Evolutionary conservation across 2,888 invertebrate genomes (phyloP).

Genomic region (Diabrotica balteata): DNA sequence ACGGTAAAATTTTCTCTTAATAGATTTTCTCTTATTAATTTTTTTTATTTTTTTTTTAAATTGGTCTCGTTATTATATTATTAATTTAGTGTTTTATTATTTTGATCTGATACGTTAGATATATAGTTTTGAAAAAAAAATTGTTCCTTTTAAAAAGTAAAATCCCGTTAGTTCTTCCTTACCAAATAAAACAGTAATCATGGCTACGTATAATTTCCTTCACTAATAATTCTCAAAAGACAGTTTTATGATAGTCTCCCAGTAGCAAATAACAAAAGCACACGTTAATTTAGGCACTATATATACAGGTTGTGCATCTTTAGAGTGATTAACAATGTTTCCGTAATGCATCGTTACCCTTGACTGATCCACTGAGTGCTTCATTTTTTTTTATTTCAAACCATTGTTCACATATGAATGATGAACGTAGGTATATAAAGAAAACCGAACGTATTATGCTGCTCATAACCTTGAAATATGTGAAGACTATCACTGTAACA

Average conservation of each 20-base stretch:
- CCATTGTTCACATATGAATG: conserved; percentile 46
- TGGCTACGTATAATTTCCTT: conserved; percentile 24
- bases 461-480: conserved; percentile 23
- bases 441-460: conserved; percentile 19
- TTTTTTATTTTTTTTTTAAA: no score
- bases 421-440: conserved; percentile 21
- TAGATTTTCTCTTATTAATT: no score
- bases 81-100: no score
- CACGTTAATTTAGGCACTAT: conserved; percentile 34
- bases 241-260: conserved; percentile 34
- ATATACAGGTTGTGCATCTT: conserved; percentile 47
- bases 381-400: conserved; percentile 45
- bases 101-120: no score
- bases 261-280: conserved; percentile 31
- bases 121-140: no score
- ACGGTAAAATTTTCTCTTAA: no score
- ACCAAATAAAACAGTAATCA: no score
- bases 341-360: conserved; percentile 44
- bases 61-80: no score
- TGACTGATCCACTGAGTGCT: conserved; percentile 46
- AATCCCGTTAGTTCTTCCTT: no score
- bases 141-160: no score
- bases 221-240: conserved; percentile 31
- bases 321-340: conserved; percentile 50
- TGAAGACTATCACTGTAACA: conserved; percentile 5